Percentiles rank a stretch among this genome's conserved stretches.
These are phyloP conservation scores for Hippolais icterina DNA, from an alignment of 2,113 vertebrate species.

Conservation along the genomic window DNA sequence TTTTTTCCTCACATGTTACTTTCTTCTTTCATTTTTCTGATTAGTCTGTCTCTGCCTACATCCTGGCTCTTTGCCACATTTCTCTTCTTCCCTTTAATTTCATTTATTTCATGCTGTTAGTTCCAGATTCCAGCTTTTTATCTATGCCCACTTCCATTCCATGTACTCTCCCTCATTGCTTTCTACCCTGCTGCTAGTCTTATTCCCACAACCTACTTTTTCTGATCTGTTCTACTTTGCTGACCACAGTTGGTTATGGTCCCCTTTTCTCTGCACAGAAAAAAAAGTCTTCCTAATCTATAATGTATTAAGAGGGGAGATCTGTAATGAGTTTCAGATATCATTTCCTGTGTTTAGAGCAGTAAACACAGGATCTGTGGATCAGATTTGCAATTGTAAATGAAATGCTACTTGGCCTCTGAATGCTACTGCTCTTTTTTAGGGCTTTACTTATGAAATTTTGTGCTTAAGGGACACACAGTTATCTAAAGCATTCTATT, in stretches of 20 bases:
- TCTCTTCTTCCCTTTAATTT: background rate
- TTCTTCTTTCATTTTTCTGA: background rate
- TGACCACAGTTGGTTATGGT: background rate
- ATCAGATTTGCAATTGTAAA: background rate
- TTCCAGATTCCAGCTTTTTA: background rate
- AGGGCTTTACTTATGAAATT: background rate
- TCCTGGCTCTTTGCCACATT: background rate
- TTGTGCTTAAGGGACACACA: background rate
- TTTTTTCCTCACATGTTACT: background rate
- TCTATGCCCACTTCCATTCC: background rate
- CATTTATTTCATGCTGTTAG: constrained; percentile 12
- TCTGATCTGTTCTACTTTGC: constrained; percentile 26
- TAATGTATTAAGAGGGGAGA: background rate
- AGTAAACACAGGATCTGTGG: background rate
- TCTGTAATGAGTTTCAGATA: background rate
- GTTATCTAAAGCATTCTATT: background rate
- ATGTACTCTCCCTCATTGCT: background rate
- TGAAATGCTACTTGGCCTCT: background rate
- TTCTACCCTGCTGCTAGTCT: background rate
- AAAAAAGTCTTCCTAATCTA: background rate
- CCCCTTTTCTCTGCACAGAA: background rate
- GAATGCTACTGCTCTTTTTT: background rate
- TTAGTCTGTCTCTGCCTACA: background rate
- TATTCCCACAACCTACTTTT: constrained; percentile 23
- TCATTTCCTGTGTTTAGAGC: background rate